Evolutionary conservation across 1,140 invertebrate species (phyloP).

Genomic region (Bombus breviceps): DNA sequence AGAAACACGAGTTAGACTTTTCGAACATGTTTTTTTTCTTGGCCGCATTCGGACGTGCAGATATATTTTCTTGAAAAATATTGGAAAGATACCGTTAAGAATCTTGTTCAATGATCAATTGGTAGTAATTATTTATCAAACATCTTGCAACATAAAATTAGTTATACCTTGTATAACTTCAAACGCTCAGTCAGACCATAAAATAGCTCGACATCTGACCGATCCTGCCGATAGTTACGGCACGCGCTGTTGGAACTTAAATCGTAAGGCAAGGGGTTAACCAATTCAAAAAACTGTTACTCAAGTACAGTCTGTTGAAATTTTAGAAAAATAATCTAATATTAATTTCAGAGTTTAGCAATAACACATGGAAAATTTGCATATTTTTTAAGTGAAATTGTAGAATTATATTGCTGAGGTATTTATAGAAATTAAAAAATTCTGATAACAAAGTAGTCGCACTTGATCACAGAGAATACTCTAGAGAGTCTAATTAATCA

Average conservation of each 20-base stretch:
- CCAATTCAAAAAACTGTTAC: not conserved
- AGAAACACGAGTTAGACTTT: too few relatives aligned
- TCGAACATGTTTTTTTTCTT: too few relatives aligned
- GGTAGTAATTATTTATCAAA: too few relatives aligned
- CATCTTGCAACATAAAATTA: too few relatives aligned
- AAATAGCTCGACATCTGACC: too few relatives aligned
- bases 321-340: not conserved
- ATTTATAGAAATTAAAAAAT: constrained; percentile 34
- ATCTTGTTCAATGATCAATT: too few relatives aligned
- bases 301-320: not conserved
- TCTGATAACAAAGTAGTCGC: constrained; percentile 66
- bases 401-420: not conserved
- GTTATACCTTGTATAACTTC: too few relatives aligned
- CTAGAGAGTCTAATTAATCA: constrained; percentile 66
- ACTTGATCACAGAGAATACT: constrained; percentile 74
- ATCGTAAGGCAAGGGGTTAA: not conserved
- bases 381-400: not conserved
- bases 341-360: not conserved
- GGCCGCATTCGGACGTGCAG: too few relatives aligned
- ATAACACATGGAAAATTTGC: not conserved
- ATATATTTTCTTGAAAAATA: too few relatives aligned
- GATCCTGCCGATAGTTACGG: too few relatives aligned
- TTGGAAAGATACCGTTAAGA: too few relatives aligned
- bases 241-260: not conserved
- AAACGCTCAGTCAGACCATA: too few relatives aligned